Conservation (phyloP, 2,797 vertebrate genomes). For the Chaenodraco wilsoni region DNA sequence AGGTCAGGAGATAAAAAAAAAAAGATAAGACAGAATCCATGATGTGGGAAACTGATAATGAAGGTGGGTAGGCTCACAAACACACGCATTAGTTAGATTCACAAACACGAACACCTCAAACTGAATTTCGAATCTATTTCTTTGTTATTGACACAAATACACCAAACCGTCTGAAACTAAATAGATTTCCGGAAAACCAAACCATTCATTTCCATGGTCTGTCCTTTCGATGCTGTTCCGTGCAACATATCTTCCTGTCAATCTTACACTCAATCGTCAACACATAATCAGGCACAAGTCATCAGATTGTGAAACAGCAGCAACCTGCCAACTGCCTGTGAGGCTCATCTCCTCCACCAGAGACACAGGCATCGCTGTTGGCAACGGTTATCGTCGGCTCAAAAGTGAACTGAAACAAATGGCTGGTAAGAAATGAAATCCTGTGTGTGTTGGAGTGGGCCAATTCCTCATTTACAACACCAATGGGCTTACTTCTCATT, state of each 20-base stretch:
- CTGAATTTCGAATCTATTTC: background rate
- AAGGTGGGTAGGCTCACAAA: background rate
- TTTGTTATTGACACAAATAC: background rate
- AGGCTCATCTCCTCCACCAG: conserved; percentile 31
- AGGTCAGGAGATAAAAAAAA: background rate
- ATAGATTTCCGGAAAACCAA: conserved; percentile 17
- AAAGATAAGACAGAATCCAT: background rate
- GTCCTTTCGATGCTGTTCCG: conserved; percentile 3
- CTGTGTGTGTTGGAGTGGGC: background rate
- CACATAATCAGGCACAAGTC: conserved; percentile 36
- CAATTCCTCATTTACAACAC: conserved; percentile 5
- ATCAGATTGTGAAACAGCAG: conserved; percentile 50
- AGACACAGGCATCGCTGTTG: conserved; percentile 19
- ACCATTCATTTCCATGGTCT: conserved; percentile 6
- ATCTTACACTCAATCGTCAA: conserved; percentile 38
- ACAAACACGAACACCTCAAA: conserved; percentile 3
- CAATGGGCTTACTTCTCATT: conserved; percentile 20
- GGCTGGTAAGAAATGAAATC: conserved; percentile 16
- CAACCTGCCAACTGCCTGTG: conserved; percentile 45
- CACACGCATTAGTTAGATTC: too few species aligned
- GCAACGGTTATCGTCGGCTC: conserved; percentile 25
- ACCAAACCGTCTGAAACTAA: background rate
- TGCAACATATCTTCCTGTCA: conserved; percentile 36
- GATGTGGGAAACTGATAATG: background rate
- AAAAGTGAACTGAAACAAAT: conserved; percentile 40